phyloP scores from a whole-genome alignment of 2,113 vertebrate species.

The Callocephalon fimbriatum region DNA sequence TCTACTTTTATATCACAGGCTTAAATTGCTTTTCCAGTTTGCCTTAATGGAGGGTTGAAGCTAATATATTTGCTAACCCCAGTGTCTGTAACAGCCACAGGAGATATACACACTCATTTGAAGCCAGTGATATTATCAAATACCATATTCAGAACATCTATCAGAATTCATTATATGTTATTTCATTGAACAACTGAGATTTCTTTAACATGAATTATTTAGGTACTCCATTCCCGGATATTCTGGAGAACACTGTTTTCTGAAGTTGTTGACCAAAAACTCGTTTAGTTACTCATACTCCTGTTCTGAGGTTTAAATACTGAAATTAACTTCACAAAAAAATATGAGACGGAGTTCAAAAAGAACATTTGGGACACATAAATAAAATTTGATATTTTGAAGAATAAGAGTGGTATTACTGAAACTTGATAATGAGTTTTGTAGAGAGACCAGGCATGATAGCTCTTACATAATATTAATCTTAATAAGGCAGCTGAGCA shows the following conservation, averaged over 20 bases:
- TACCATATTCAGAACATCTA: neutral
- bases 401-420: neutral
- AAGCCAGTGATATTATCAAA: neutral
- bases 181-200: neutral
- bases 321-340: neutral
- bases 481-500: neutral
- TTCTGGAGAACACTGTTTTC: neutral
- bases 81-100: neutral
- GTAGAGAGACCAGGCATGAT: neutral
- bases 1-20: neutral
- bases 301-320: neutral
- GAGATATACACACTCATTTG: neutral
- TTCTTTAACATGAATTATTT: neutral
- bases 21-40: neutral
- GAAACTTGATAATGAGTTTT: neutral
- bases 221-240: neutral
- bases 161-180: neutral
- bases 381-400: neutral
- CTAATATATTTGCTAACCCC: neutral
- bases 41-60: neutral
- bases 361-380: neutral
- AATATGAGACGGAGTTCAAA: neutral
- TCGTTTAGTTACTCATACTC: neutral
- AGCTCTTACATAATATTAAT: neutral
- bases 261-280: neutral